phyloP scores from a whole-genome alignment of 30 jellyfish, hydroid and myxozoan species.

The Cassiopea andromeda region DNA sequence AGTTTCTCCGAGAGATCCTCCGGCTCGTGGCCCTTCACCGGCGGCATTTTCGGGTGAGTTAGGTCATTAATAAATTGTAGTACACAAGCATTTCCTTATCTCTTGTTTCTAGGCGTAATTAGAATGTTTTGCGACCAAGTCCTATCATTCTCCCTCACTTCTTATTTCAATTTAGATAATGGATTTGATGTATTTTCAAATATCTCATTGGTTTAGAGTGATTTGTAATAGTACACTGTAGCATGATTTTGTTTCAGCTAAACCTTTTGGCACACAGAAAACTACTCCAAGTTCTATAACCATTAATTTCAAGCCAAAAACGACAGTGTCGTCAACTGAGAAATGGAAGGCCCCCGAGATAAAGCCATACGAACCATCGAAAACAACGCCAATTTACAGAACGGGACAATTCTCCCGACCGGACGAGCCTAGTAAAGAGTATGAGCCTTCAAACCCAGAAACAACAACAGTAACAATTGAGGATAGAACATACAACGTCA shows the following conservation, averaged over 20 bases:
- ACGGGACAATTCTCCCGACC: slow-evolving; percentile 23
- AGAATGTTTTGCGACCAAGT: no score
- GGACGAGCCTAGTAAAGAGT: slow-evolving; percentile 7
- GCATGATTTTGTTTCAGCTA: slow-evolving; percentile 28
- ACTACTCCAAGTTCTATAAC: slow-evolving; percentile 64
- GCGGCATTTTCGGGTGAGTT: slow-evolving; percentile 13
- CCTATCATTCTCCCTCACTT: no score
- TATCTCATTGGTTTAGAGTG: no score
- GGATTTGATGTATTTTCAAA: no score
- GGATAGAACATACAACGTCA: slow-evolving; percentile 2
- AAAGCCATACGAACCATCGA: slow-evolving; percentile 40
- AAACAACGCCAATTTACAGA: slow-evolving; percentile 17
- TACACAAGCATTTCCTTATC: background rate
- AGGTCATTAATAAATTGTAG: background rate
- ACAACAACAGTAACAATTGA: slow-evolving; percentile 29
- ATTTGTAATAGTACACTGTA: background rate
- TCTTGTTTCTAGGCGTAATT: no score
- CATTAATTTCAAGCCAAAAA: slow-evolving; percentile 56
- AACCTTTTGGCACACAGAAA: slow-evolving; percentile 70
- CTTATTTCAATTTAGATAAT: no score
- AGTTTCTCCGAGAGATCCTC: slow-evolving; percentile 6
- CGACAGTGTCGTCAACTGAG: slow-evolving; percentile 27
- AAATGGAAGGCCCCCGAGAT: slow-evolving; percentile 57
- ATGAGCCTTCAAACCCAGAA: background rate
- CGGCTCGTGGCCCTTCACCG: slow-evolving; percentile 2